A percentile compares a stretch with the other conserved stretches of the same genome.
phyloP scores from a whole-genome alignment of 2,113 vertebrate genomes.

The Trichechus manatus region DNA sequence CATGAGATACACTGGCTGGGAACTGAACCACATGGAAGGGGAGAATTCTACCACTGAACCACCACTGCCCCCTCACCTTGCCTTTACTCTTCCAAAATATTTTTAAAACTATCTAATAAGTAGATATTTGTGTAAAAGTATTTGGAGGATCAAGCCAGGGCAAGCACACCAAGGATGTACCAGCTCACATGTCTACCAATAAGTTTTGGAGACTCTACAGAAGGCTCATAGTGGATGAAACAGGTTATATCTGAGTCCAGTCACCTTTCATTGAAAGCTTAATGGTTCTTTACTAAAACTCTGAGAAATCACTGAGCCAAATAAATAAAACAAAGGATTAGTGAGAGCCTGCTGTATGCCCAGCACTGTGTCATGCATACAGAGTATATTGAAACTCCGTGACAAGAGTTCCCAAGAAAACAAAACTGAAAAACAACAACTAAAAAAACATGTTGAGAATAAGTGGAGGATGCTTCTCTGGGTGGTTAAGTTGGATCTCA shows the following conservation, averaged over 20 bases:
- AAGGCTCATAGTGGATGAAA: not conserved
- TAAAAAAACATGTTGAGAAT: not conserved
- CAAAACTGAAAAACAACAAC: not conserved
- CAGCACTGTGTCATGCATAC: not conserved
- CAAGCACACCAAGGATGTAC: not conserved
- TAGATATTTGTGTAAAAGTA: not conserved
- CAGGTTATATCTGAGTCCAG: not conserved
- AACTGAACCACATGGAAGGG: too few relatives aligned
- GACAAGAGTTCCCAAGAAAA: constrained; percentile 48
- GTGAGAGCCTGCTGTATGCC: not conserved
- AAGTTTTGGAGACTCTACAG: not conserved
- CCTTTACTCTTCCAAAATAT: not conserved
- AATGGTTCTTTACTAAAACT: not conserved
- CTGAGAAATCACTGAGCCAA: constrained; percentile 3
- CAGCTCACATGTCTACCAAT: not conserved
- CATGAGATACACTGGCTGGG: too few relatives aligned
- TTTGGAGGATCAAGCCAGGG: not conserved
- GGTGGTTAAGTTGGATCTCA: not conserved
- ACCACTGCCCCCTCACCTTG: not conserved
- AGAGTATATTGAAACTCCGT: not conserved
- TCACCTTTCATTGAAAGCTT: constrained; percentile 41
- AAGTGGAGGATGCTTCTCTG: not conserved
- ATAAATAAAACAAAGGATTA: constrained; percentile 32
- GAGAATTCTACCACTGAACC: too few relatives aligned
- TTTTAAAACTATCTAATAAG: not conserved